Evolutionary conservation across 2,797 vertebrate genomes (phyloP).

Genomic region (Podargus strigoides): DNA sequence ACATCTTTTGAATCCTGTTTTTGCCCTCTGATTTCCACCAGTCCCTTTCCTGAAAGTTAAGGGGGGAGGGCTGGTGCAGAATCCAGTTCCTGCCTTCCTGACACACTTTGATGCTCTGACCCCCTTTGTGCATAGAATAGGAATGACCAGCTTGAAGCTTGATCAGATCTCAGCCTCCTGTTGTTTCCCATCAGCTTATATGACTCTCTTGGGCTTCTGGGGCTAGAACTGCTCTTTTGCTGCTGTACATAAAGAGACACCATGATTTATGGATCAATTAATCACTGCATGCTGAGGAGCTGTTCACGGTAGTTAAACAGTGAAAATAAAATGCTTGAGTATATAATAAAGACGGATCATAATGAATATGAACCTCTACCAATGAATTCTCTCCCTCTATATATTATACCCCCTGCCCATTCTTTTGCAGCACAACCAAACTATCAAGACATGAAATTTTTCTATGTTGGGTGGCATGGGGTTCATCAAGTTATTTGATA

Average conservation of each 20-base stretch:
- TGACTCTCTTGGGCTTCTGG: slow-evolving; percentile 40
- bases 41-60: background rate
- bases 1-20: slow-evolving; percentile 17
- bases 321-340: slow-evolving; percentile 68
- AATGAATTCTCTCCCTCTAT: background rate
- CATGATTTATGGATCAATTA: slow-evolving; percentile 78
- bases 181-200: slow-evolving; percentile 43
- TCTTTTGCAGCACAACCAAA: background rate
- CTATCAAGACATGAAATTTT: background rate
- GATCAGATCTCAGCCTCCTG: slow-evolving; percentile 29
- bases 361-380: slow-evolving; percentile 46
- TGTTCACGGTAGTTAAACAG: slow-evolving; percentile 70
- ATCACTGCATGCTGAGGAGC: slow-evolving; percentile 64
- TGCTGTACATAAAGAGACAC: slow-evolving; percentile 35
- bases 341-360: slow-evolving; percentile 56
- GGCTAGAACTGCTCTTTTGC: slow-evolving; percentile 29
- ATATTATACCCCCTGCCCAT: background rate
- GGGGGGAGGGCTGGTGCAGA: background rate
- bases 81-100: background rate
- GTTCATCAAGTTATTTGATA: background rate
- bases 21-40: background rate
- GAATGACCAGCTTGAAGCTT: slow-evolving; percentile 35
- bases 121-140: background rate
- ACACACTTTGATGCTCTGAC: slow-evolving; percentile 20
- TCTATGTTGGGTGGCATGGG: background rate